Conservation (phyloP, 2,797 vertebrate species). For the Syngnathus acus region DNA sequence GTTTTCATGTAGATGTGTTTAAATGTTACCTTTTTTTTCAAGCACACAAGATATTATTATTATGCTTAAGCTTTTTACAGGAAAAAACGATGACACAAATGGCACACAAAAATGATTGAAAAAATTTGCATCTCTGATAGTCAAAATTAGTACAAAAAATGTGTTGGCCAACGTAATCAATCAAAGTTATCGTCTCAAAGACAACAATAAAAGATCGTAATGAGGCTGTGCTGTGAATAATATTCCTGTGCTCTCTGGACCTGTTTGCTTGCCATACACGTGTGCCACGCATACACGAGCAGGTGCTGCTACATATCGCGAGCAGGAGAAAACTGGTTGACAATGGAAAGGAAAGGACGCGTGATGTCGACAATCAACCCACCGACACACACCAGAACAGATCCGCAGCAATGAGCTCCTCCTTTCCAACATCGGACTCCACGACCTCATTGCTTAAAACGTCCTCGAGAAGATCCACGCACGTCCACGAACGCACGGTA, state of each 20-base stretch:
- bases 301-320: constrained; percentile 52
- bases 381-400: constrained; percentile 19
- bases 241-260: neutral
- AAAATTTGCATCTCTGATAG: too few species aligned
- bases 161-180: neutral
- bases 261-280: constrained; percentile 21
- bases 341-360: constrained; percentile 18
- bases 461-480: constrained; percentile 62
- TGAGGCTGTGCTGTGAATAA: neutral
- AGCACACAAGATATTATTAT: too few species aligned
- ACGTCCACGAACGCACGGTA: constrained; percentile 39
- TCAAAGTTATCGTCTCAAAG: neutral
- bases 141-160: neutral
- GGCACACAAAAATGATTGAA: too few species aligned
- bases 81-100: too few species aligned
- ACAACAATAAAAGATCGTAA: neutral
- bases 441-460: constrained; percentile 80
- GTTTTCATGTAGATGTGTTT: too few species aligned
- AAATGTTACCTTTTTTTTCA: too few species aligned
- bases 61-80: too few species aligned
- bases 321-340: constrained; percentile 26
- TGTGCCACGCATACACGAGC: constrained; percentile 28
- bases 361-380: constrained; percentile 22
- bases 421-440: constrained; percentile 73
- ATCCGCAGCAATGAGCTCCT: constrained; percentile 66